Percentiles rank a stretch among this genome's conserved stretches.
Conservation (phyloP, 2,113 vertebrate species). For the Vulpes vulpes region DNA sequence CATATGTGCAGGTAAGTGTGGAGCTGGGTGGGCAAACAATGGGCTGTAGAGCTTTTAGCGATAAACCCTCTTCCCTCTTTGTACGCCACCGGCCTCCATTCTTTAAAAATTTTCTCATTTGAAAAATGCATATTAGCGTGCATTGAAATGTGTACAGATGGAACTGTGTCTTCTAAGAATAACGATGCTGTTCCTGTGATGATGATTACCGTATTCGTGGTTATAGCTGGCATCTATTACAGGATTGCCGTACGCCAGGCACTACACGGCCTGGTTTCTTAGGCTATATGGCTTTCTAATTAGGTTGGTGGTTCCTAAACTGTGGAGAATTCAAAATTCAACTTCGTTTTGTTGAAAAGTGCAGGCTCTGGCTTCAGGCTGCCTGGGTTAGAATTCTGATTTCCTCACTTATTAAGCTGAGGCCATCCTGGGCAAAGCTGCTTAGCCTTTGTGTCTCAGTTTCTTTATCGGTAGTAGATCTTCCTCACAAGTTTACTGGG, state of each 20-base stretch:
- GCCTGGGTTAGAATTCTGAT: background rate
- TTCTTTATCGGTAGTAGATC: background rate
- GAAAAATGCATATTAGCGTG: background rate
- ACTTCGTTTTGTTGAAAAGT: background rate
- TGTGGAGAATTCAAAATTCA: background rate
- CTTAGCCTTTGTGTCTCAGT: no score
- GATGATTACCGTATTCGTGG: background rate
- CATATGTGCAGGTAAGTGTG: conserved; percentile 32
- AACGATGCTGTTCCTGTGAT: background rate
- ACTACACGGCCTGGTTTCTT: fast-evolving
- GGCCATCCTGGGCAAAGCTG: background rate
- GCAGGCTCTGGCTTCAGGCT: background rate
- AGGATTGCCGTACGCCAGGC: background rate
- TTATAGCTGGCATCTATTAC: background rate
- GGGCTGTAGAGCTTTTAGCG: background rate
- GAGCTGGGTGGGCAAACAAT: background rate
- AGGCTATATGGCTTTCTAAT: background rate
- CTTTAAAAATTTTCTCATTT: background rate
- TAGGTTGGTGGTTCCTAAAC: background rate
- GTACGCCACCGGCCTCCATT: background rate
- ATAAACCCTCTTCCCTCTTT: background rate
- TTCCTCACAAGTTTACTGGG: background rate
- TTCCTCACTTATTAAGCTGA: background rate
- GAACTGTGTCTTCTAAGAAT: background rate
- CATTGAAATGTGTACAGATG: background rate